phyloP scores from a whole-genome alignment of 53 echinoderm and acorn worm species.

The Apostichopus leukothele region DNA sequence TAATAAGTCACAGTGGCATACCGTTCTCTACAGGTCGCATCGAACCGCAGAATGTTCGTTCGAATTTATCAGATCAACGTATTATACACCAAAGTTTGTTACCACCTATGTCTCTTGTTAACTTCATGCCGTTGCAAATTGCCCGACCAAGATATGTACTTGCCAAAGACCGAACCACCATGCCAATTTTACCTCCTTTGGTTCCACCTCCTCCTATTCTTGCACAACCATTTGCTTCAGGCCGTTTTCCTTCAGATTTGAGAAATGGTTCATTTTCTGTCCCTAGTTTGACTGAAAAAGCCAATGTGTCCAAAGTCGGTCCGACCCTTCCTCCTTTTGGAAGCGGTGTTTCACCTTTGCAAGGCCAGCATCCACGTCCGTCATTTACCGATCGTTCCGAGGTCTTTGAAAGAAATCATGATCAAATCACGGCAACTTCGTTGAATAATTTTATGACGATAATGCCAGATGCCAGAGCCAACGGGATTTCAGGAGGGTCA shows the following conservation, averaged over 20 bases:
- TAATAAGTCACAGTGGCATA: neutral
- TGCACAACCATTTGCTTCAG: neutral
- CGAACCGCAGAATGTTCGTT: neutral
- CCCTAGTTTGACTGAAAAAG: neutral
- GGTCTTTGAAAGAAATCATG: neutral
- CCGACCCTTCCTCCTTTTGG: neutral
- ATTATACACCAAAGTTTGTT: neutral
- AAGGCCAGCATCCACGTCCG: neutral
- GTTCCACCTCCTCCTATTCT: neutral
- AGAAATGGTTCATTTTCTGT: neutral
- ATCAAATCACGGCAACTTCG: neutral
- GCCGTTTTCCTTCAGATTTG: neutral
- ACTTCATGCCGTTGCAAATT: neutral
- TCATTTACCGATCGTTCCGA: neutral
- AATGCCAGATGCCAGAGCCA: neutral
- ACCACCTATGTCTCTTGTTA: conserved; percentile 3
- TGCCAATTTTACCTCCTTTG: neutral
- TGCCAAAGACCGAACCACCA: neutral
- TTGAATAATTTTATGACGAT: neutral
- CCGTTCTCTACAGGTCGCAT: neutral
- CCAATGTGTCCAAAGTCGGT: neutral
- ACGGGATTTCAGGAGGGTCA: neutral
- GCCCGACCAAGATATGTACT: neutral
- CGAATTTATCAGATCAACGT: no score
- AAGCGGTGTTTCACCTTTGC: neutral